Percentiles rank a stretch among this genome's conserved stretches.
Conservation (phyloP, 2,797 vertebrate genomes). For the Ceryle rudis region DNA sequence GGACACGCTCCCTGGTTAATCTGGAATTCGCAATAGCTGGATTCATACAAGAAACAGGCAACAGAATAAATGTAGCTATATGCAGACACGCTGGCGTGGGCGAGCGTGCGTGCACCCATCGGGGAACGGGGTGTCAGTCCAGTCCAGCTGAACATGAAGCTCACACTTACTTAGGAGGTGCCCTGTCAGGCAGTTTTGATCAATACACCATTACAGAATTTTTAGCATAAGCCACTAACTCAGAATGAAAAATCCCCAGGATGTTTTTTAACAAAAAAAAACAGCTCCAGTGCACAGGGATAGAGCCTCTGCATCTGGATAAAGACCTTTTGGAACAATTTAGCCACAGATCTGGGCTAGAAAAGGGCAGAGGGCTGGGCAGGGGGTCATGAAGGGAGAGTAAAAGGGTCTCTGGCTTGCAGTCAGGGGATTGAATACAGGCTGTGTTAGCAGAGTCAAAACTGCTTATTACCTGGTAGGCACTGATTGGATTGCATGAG, state of each 20-base stretch:
- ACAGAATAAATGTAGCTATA: not conserved
- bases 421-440: not conserved
- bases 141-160: not conserved
- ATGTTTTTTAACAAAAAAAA: not conserved
- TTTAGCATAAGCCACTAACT: not conserved
- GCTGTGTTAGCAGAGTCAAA: not conserved
- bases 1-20: not conserved
- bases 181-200: not conserved
- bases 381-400: not conserved
- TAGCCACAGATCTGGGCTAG: not conserved
- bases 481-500: not conserved
- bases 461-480: not conserved
- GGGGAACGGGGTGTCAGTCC: rapidly evolving
- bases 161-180: rapidly evolving
- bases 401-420: not conserved
- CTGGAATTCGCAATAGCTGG: not conserved
- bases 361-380: not conserved
- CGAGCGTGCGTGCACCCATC: rapidly evolving
- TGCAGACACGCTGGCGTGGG: rapidly evolving
- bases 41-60: not conserved
- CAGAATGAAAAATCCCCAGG: not conserved
- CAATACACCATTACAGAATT: not conserved
- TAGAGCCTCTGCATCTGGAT: not conserved
- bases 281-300: not conserved
- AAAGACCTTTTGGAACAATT: not conserved